Evolutionary conservation across 2,888 invertebrate genomes (phyloP).

Genomic region (Dermolepida albohirtum): DNA sequence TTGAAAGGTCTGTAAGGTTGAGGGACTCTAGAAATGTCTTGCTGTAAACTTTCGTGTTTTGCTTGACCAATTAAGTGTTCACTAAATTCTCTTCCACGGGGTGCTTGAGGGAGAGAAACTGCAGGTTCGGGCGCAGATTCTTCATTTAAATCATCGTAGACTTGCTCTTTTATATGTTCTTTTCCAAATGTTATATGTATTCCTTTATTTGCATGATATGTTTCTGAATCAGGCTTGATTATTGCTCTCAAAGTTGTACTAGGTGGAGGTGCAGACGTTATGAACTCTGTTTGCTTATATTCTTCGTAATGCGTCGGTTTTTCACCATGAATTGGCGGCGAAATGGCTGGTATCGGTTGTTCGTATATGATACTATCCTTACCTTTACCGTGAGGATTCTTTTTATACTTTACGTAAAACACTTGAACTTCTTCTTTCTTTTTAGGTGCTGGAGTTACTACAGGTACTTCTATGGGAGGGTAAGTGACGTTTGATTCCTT

Average conservation of each 20-base stretch:
- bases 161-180: slow-evolving; percentile 69
- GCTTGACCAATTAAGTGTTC: slow-evolving; percentile 6
- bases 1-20: slow-evolving; percentile 70
- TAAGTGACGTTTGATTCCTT: slow-evolving; percentile 88
- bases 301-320: slow-evolving; percentile 68
- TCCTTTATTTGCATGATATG: slow-evolving; percentile 83
- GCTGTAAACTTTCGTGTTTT: slow-evolving; percentile 16
- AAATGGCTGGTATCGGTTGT: slow-evolving; percentile 82
- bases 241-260: slow-evolving; percentile 86
- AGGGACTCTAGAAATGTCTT: slow-evolving; percentile 59
- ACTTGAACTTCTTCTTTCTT: slow-evolving; percentile 87
- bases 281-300: slow-evolving; percentile 49
- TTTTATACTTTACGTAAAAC: slow-evolving; percentile 91
- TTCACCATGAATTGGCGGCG: slow-evolving; percentile 71
- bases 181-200: slow-evolving; percentile 84
- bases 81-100: slow-evolving; percentile 15
- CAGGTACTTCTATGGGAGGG: slow-evolving; percentile 72
- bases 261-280: slow-evolving; percentile 68
- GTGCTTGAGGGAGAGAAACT: slow-evolving; percentile 65
- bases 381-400: slow-evolving; percentile 78
- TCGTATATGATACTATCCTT: slow-evolving; percentile 83
- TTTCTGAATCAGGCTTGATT: slow-evolving; percentile 88
- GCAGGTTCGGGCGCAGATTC: slow-evolving; percentile 76
- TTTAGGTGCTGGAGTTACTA: slow-evolving; percentile 68
- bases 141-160: slow-evolving; percentile 68